A percentile compares a stretch with the other conserved stretches of the same genome.
phyloP scores from a whole-genome alignment of 2,797 vertebrate genomes.

The Odontamblyopus rebecca region DNA sequence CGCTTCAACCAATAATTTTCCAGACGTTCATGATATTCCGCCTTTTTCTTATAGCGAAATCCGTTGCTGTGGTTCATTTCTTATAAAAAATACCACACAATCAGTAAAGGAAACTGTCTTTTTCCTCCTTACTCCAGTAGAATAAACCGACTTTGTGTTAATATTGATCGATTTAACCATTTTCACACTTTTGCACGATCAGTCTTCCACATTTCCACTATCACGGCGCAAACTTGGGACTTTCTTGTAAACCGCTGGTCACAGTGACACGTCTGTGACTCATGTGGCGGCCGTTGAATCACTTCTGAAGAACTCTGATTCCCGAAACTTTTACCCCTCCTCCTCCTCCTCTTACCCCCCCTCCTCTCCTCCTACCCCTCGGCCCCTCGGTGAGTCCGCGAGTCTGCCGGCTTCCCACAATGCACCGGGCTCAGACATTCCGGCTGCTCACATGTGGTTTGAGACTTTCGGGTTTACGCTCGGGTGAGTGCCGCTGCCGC shows the following conservation, averaged over 20 bases:
- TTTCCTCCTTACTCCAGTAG: too few relatives aligned
- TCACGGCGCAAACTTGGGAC: not conserved
- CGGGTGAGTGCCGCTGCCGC: constrained; percentile 48
- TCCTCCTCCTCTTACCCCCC: constrained; percentile 40
- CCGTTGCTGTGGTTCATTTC: too few relatives aligned
- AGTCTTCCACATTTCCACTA: not conserved
- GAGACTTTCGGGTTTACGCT: constrained; percentile 42
- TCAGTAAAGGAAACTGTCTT: too few relatives aligned
- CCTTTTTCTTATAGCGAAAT: too few relatives aligned
- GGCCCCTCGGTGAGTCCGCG: constrained; percentile 65
- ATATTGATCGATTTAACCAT: not conserved
- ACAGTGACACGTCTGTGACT: not conserved
- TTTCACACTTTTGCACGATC: not conserved
- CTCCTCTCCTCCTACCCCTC: constrained; percentile 35
- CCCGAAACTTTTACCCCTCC: constrained; percentile 45
- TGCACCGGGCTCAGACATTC: constrained; percentile 63
- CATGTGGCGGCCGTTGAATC: constrained; percentile 43
- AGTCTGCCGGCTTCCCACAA: constrained; percentile 57
- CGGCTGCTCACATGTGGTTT: constrained; percentile 67
- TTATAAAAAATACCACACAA: too few relatives aligned
- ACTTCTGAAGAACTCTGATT: constrained; percentile 48
- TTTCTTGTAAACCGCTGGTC: not conserved
- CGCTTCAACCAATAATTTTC: too few relatives aligned
- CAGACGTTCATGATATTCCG: too few relatives aligned
- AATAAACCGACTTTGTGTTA: too few relatives aligned